Evolutionary conservation across 2,113 vertebrate genomes (phyloP).

Genomic region (Synchiropus splendidus): DNA sequence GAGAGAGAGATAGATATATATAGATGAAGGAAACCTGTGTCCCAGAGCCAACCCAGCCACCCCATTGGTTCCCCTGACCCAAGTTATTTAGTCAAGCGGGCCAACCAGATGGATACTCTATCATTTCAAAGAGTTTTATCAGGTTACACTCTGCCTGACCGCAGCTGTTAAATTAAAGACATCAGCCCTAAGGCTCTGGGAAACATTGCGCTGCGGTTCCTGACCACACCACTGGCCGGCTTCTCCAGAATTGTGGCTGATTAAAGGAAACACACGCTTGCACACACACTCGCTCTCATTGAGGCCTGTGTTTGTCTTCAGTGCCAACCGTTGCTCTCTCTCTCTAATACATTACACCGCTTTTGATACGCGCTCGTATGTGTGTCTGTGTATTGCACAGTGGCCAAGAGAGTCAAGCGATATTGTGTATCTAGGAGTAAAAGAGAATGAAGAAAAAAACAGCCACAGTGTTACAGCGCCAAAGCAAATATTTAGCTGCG

Average conservation of each 20-base stretch:
- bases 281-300: slow-evolving; percentile 9
- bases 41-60: slow-evolving; percentile 32
- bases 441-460: slow-evolving; percentile 33
- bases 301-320: slow-evolving; percentile 45
- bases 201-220: slow-evolving; percentile 41
- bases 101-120: slow-evolving; percentile 61
- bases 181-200: slow-evolving; percentile 41
- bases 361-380: slow-evolving; percentile 18
- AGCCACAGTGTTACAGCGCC: slow-evolving; percentile 22
- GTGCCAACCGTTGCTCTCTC: slow-evolving; percentile 24
- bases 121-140: slow-evolving; percentile 68
- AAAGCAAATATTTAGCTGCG: slow-evolving; percentile 48
- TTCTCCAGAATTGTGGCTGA: slow-evolving; percentile 40
- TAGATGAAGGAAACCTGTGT: slow-evolving; percentile 32
- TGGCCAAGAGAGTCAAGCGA: slow-evolving; percentile 9
- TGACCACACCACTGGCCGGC: slow-evolving; percentile 39
- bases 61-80: slow-evolving; percentile 40
- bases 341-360: slow-evolving; percentile 29
- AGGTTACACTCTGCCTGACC: slow-evolving; percentile 59
- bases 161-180: slow-evolving; percentile 69
- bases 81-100: slow-evolving; percentile 31
- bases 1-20: too few species aligned
- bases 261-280: slow-evolving; percentile 51
- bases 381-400: slow-evolving; percentile 2
- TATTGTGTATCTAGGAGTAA: slow-evolving; percentile 17